Evolutionary conservation across 2,797 vertebrate genomes (phyloP), one percentile per base, ranked within the genome.

Genomic region (Sebastes hubbsi): DNA sequence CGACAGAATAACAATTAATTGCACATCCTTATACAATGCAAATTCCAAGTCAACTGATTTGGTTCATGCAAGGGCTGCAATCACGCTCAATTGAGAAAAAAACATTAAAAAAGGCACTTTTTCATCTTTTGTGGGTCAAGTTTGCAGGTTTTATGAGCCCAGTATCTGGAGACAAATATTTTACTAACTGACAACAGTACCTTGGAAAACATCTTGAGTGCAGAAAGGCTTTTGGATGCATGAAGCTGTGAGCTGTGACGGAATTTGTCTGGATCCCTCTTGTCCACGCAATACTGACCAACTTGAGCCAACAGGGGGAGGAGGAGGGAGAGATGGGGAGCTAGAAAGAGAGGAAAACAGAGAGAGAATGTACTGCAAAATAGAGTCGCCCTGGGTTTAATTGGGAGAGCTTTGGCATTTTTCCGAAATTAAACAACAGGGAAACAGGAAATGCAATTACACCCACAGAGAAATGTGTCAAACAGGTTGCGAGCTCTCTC

Each of bases 371-470:
- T 49, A 6, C 11, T 75, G 78, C 79, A 81, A 77, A 89, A 83
- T 71, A 72, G 60, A 55, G 3, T 85, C 18, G 6, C 68, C 72
- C 59, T 22, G 74, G 80, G 80, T 91, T 91, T 91, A 92, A 93
- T 86, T 85, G 89, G 85, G 42, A 81, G 52, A 42, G 78, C 52
- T 86, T 77, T 85, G 85, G 85, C 89, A 86, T 93, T 89, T 88
- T 87, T 87, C 59, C 13, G 11, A 93, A 88, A 89, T 77, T 79
- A 91, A 91, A 89, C 88, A 89, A 87, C 72, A 18, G 89, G 81
- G 82, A 88, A 92, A 87, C 68, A 64, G 91, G 89, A 93, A 93
- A 90, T 55, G 78, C 90, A 90, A 88, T 92, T 90, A 89, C 78
- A 83, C 77, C 81, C 85, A 30, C 80, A 58, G 85, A 91, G 86